Evolutionary conservation across 2,888 invertebrate genomes (phyloP), one percentile per base, ranked within the genome.

Genomic region (Sicus ferrugineus): DNA sequence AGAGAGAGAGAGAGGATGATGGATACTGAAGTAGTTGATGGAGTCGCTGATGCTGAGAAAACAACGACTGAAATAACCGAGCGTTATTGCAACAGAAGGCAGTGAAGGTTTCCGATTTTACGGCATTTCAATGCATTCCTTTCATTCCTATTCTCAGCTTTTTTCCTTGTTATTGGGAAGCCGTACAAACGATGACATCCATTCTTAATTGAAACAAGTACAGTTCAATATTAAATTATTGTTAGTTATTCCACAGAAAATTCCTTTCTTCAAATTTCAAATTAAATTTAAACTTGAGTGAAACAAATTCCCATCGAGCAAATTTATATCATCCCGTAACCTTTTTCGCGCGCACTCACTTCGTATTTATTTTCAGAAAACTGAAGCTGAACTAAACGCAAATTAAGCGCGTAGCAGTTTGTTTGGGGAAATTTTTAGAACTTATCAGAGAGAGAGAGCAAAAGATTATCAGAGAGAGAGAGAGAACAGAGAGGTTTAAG

Each of bases 351-450:
- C 54, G 30, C 14, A 9, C n/a, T 19, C 11, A 28, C 31, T 19
- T 11, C 42, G 31, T 63, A 56, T 46, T 54, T 56, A 30, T 21
- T 42, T 46, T 7, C 19, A 16, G 50, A 64, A 69, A 56, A 64
- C 31, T 69, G 34, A 58, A 64, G 59, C 38, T 42, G 59, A 64
- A 69, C 69, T 69, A 58, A 52, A n/a, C 34, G 52, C 14, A n/a
- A 69, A 11, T 54, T 23, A 31, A 48, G 48, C 19, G 30, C 50
- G 31, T n/a, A n/a, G 14, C 30, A 31, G 23, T 56, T 59, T 63
- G 48, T 63, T 68, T 42, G 4, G 38, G 42, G 38, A 52, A 56
- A 56, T 56, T 42, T 56, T 28, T 31, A 19, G 26, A 26, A 38
- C 5, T 61, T 14, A 19, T 2, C 3, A 21, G 34, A 64, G 64